Base-by-base conservation (phyloP, 2,113 vertebrate genomes). In the Carassius carassius region DNA sequence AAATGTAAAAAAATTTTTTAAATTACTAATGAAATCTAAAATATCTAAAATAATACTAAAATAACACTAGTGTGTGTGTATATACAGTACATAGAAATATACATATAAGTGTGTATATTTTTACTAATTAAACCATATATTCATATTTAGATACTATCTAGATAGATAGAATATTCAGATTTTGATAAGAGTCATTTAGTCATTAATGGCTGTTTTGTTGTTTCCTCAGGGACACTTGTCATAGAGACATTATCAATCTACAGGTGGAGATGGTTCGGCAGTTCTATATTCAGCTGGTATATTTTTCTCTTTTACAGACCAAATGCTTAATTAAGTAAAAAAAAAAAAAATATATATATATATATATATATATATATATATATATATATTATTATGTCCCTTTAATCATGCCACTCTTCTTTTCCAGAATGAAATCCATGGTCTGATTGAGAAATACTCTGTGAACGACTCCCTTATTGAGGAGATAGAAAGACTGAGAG, bases 231-330 rank as follows among this genome's bases (percentile, higher is more conserved):
- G 96, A 98, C 87, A 89, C 95, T 0, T 98, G 96, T 84, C 98
- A 99, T 90, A 93, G 94, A 89, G 98, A 99, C 91, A 95, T 99
- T 83, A 94, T 99, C 89, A 99, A 99, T 94, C 94, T 99, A 41
- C 98, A 99, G 94, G 95, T 99, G 87, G 98, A 99, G 92, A 99
- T 99, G 97, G 95, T 99, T 84, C 96, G 96, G 56, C 98, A 99
- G 90, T 99, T 99, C 91, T 98, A 98, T 90, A 94, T 98, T 90
- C 97, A 99, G 87, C 86, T 98, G 97, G 98, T 99, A 41, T 1
- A 4, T 73, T 37, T 37, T 47, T 60, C 29, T 63, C 47, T 85
- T 49, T 49, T 49, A 32, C 16, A 23, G 16, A 37, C 4, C 29
- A 69, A 70, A 37, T 11, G 17, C n/a, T 47, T 74, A 47, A 16